A percentile compares a stretch with the other conserved stretches of the same genome.
These are phyloP conservation scores for Limosa lapponica DNA, from an alignment of 2,797 vertebrate species.

Conservation along the genomic window DNA sequence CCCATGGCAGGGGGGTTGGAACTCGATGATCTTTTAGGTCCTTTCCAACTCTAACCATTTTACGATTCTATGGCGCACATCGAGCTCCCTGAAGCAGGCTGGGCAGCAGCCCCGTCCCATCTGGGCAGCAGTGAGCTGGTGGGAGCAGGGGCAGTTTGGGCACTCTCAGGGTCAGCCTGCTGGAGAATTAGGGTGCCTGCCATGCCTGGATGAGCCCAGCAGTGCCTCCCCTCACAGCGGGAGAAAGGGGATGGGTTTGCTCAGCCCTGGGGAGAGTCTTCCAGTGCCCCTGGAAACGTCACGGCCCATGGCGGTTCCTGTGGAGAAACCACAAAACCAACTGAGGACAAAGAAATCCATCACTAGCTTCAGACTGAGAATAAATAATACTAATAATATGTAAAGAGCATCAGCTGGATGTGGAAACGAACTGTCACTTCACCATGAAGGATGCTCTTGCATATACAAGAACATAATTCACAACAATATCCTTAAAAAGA, in stretches of 20 bases:
- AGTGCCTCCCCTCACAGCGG: rapidly evolving
- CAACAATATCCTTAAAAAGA: slow-evolving; percentile 63
- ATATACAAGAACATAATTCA: slow-evolving; percentile 53
- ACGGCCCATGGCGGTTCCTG: background rate
- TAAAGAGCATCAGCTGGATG: slow-evolving; percentile 57
- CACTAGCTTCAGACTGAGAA: slow-evolving; percentile 30
- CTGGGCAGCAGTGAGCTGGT: rapidly evolving
- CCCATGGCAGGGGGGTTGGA: too few species aligned
- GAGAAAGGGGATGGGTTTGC: background rate
- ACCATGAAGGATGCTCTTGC: slow-evolving; percentile 50
- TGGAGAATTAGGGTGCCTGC: background rate
- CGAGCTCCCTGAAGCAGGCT: background rate
- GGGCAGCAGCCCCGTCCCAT: background rate
- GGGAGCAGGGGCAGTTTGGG: rapidly evolving
- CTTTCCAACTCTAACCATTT: too few species aligned
- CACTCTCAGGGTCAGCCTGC: rapidly evolving
- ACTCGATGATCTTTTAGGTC: too few species aligned
- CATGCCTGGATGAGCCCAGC: background rate
- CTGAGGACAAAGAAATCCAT: slow-evolving; percentile 22
- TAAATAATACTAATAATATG: slow-evolving; percentile 69
- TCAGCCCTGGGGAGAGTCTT: background rate
- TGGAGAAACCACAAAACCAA: slow-evolving; percentile 41
- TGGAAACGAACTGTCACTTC: slow-evolving; percentile 62
- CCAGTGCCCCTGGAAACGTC: background rate
- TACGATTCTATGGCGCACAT: background rate